Percentiles rank a stretch among this genome's conserved stretches.
These are phyloP conservation scores for Fistularia commersonii DNA, from an alignment of 2,797 vertebrate species.

Conservation along the genomic window DNA sequence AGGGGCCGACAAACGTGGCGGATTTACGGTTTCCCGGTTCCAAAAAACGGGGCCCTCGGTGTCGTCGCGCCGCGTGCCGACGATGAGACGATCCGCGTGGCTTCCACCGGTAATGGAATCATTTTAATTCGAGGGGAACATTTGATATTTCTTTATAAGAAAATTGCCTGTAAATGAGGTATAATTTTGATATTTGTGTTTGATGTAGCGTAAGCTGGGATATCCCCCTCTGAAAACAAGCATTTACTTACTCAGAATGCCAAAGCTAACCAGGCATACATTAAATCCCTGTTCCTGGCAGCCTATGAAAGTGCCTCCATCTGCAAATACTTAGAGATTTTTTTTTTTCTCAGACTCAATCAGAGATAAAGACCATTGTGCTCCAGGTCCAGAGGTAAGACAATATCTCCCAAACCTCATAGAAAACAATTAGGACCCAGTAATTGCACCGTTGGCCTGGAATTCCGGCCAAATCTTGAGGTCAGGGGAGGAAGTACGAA, in stretches of 20 bases:
- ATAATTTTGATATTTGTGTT: conserved; percentile 51
- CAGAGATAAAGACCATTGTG: conserved; percentile 68
- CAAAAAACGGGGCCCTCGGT: no score
- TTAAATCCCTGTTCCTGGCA: conserved; percentile 66
- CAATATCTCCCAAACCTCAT: conserved; percentile 65
- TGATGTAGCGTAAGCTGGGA: conserved; percentile 44
- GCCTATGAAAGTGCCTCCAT: conserved; percentile 62
- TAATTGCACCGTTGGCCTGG: conserved; percentile 62
- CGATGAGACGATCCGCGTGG: conserved; percentile 3
- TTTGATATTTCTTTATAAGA: conserved; percentile 39
- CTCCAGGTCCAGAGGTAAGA: conserved; percentile 58
- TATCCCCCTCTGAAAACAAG: conserved; percentile 56
- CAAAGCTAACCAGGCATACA: conserved; percentile 61
- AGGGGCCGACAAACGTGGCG: no score
- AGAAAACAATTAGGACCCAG: conserved; percentile 69
- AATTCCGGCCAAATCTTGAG: conserved; percentile 54
- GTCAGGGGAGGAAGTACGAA: conserved; percentile 24
- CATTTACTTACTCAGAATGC: conserved; percentile 46
- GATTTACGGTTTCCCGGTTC: no score
- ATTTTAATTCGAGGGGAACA: conserved; percentile 36
- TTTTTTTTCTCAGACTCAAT: conserved; percentile 55
- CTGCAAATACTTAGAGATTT: conserved; percentile 64
- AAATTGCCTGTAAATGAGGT: conserved; percentile 44
- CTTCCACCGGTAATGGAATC: conserved; percentile 36
- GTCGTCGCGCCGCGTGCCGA: conserved; percentile 9